Evolutionary conservation across 1,140 invertebrate species (phyloP).

Genomic region (Aleiodes sp.): DNA sequence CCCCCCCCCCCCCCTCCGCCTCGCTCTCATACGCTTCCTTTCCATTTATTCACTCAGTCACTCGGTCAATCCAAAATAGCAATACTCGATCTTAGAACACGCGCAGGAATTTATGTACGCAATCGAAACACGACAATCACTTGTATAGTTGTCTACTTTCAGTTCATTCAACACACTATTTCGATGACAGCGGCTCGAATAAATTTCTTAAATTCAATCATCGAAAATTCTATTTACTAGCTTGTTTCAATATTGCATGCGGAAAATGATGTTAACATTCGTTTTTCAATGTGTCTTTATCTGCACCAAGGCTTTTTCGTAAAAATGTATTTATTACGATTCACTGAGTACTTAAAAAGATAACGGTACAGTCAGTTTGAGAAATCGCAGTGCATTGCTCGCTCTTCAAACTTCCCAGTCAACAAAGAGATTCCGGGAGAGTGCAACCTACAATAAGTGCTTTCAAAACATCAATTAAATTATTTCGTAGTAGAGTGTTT

Average conservation of each 20-base stretch:
- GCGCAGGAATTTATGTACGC: neutral
- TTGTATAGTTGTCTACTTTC: neutral
- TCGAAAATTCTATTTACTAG: too few relatives aligned
- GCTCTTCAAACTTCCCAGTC: neutral
- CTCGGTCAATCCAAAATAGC: constrained; percentile 4
- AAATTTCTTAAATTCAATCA: too few relatives aligned
- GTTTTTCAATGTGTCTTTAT: neutral
- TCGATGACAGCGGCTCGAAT: neutral
- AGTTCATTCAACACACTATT: neutral
- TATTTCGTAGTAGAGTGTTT: neutral
- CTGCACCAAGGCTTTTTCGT: neutral
- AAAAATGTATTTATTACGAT: neutral
- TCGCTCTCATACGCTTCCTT: too few relatives aligned
- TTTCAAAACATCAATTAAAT: neutral
- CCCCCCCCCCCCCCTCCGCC: too few relatives aligned
- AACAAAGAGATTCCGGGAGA: neutral
- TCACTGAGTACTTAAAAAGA: neutral
- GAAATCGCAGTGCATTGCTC: neutral
- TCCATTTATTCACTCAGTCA: neutral
- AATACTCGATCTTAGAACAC: neutral
- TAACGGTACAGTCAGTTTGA: neutral
- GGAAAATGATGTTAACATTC: neutral
- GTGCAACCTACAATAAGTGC: neutral
- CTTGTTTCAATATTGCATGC: too few relatives aligned
- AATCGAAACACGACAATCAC: neutral